A percentile compares a stretch with the other conserved stretches of the same genome.
Conservation (phyloP, 1,140 invertebrate species). For the Acromyrmex echinatior region DNA sequence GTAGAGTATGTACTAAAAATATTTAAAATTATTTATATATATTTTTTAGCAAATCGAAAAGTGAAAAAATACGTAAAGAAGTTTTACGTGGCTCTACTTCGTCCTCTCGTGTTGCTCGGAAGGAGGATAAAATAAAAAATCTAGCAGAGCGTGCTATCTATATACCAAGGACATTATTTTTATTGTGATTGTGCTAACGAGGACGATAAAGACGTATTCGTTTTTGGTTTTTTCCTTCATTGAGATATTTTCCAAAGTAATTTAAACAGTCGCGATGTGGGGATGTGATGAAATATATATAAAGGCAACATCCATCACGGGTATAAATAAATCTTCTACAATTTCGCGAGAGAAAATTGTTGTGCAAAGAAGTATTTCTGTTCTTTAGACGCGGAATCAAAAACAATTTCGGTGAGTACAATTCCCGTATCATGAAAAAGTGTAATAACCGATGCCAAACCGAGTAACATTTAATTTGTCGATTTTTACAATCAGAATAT, state of each 20-base stretch:
- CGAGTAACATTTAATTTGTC: neutral
- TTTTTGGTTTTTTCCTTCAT: neutral
- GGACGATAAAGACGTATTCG: slow-evolving; percentile 2
- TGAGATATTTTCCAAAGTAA: slow-evolving; percentile 34
- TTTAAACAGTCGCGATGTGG: neutral
- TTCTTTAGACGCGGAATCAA: neutral
- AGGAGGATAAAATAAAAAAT: slow-evolving; percentile 21
- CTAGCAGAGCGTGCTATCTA: slow-evolving; percentile 5
- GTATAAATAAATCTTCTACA: neutral
- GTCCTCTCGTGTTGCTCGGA: neutral
- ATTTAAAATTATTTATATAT: neutral
- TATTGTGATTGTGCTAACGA: slow-evolving; percentile 16
- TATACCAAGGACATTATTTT: slow-evolving; percentile 42
- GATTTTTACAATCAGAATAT: neutral
- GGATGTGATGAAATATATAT: slow-evolving; percentile 4
- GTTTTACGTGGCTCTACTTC: neutral
- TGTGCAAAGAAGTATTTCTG: neutral
- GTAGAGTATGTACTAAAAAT: neutral
- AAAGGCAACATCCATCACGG: neutral
- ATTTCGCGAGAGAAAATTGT: neutral
- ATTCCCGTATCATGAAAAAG: neutral
- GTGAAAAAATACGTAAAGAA: neutral
- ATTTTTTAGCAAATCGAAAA: neutral
- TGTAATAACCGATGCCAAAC: neutral
- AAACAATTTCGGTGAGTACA: neutral